These are phyloP conservation scores for Diaphora mendica DNA, from an alignment of 2,888 invertebrate genomes.

Conservation along the genomic window DNA sequence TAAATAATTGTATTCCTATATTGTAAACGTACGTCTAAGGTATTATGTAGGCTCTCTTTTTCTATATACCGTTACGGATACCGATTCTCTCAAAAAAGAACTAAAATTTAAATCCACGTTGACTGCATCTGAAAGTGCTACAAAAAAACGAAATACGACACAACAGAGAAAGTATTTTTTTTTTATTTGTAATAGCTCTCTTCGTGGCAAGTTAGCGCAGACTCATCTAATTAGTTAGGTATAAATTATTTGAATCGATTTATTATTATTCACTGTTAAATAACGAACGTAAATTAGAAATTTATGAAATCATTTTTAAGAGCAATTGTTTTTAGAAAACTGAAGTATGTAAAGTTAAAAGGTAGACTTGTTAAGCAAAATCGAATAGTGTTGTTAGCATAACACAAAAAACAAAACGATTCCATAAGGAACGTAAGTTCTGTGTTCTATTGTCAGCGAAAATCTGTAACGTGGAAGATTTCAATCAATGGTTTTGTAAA, in stretches of 20 bases:
- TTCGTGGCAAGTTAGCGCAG: not conserved
- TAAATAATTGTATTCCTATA: no score
- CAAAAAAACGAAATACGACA: not conserved
- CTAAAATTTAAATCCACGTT: not conserved
- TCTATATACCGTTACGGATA: not conserved
- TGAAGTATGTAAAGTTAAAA: not conserved
- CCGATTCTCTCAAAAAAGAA: not conserved
- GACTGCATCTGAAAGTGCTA: not conserved
- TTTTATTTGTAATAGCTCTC: not conserved
- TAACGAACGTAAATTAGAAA: not conserved
- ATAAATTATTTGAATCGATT: not conserved
- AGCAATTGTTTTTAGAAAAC: not conserved
- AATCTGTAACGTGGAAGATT: constrained; percentile 46
- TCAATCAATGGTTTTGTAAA: constrained; percentile 36
- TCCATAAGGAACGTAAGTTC: constrained; percentile 31
- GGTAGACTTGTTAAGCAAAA: no score
- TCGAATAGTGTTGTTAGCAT: not conserved
- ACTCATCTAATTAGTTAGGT: not conserved
- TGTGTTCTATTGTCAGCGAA: constrained; percentile 47
- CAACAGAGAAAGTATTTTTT: not conserved
- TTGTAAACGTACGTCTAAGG: no score
- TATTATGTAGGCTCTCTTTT: not conserved
- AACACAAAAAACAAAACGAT: constrained; percentile 33
- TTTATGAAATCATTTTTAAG: not conserved
- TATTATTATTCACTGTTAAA: not conserved